Conservation (phyloP, 2,113 vertebrate genomes). For the Microtus richardsoni region DNA sequence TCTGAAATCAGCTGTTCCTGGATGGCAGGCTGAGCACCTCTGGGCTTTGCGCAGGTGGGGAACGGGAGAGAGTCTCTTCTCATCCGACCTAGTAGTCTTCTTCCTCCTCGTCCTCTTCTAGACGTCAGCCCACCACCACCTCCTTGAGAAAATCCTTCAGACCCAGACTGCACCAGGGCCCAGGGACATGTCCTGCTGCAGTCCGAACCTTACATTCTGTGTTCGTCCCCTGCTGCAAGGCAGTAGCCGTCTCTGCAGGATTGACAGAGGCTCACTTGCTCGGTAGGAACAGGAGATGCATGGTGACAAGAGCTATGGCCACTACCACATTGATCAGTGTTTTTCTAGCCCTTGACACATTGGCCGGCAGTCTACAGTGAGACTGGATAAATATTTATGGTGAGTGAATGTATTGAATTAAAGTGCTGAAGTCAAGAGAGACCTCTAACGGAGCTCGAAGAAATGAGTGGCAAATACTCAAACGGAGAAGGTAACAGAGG, state of each 20-base stretch:
- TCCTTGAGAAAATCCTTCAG: constrained; percentile 11
- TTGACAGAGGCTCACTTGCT: not conserved
- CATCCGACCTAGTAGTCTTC: not conserved
- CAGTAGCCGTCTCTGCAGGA: not conserved
- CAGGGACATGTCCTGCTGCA: not conserved
- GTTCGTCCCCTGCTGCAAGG: not conserved
- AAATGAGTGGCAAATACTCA: not conserved
- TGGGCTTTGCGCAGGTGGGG: not conserved
- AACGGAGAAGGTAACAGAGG: not conserved
- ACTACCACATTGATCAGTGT: not conserved
- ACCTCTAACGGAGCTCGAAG: not conserved
- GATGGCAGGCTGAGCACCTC: not conserved
- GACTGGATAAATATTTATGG: not conserved
- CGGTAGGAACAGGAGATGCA: not conserved
- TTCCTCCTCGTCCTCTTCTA: not conserved
- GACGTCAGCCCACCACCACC: not conserved
- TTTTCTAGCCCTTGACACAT: not conserved
- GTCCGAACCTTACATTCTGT: not conserved
- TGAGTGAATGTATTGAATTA: not conserved
- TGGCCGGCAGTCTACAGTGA: not conserved
- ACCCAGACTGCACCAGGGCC: not conserved
- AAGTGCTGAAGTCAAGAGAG: constrained; percentile 26
- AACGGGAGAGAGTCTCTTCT: not conserved
- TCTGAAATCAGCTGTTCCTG: not conserved
- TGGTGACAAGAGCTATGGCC: not conserved